Conservation (phyloP, 1,140 invertebrate species). For the Caenorhabditis brenneri region DNA sequence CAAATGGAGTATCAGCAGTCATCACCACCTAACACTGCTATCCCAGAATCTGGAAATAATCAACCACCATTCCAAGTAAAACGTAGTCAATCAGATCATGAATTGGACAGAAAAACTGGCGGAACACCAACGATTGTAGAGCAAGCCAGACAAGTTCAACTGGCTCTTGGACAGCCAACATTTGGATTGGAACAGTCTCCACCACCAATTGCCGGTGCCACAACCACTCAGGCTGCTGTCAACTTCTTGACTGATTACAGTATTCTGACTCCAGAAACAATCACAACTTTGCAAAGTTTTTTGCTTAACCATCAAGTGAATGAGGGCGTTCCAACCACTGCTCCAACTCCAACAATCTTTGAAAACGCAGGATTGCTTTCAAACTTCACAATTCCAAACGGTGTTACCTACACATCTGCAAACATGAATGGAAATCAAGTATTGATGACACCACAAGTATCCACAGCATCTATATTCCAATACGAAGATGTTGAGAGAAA, state of each 20-base stretch:
- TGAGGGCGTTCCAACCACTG: neutral
- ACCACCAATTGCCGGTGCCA: neutral
- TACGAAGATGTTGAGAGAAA: slow-evolving; percentile 10
- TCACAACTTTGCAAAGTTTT: neutral
- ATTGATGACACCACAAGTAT: neutral
- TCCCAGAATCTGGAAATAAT: slow-evolving; percentile 8
- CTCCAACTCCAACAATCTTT: slow-evolving; percentile 22
- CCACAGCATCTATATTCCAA: neutral
- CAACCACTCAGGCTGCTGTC: neutral
- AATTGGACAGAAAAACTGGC: slow-evolving; percentile 14
- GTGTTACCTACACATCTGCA: neutral
- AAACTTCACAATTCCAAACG: neutral
- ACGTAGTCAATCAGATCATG: slow-evolving; percentile 28
- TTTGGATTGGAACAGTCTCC: neutral
- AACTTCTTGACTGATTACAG: neutral
- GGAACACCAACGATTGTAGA: slow-evolving; percentile 10
- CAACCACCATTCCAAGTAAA: neutral
- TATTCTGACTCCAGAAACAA: slow-evolving; percentile 1
- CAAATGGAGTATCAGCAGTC: neutral
- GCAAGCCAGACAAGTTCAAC: slow-evolving; percentile 24
- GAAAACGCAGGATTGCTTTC: neutral
- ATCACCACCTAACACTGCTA: slow-evolving; percentile 8
- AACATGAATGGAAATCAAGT: slow-evolving; percentile 1
- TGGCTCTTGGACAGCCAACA: too few relatives aligned
- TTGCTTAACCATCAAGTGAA: neutral